Percentiles rank a stretch among this genome's conserved stretches.
These are phyloP conservation scores for Cerastis leucographa DNA, from an alignment of 2,888 invertebrate species.

Conservation along the genomic window DNA sequence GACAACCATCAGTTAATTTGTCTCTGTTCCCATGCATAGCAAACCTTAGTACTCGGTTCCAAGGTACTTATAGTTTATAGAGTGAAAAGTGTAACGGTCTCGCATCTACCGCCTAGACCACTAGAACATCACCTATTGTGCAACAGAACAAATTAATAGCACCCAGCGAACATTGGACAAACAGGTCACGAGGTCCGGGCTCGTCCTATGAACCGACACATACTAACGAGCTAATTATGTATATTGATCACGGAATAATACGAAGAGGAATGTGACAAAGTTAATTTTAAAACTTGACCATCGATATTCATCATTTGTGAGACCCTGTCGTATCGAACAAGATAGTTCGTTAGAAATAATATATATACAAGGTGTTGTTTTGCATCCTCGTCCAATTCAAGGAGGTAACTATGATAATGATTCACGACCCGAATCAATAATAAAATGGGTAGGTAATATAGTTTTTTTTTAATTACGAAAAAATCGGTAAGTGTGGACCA, in stretches of 20 bases:
- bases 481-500: too few species aligned
- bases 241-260: constrained; percentile 37
- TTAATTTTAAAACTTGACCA: constrained; percentile 21
- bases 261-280: constrained; percentile 19
- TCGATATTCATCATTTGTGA: neutral
- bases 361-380: too few species aligned
- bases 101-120: neutral
- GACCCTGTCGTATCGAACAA: neutral
- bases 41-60: neutral
- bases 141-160: constrained; percentile 16
- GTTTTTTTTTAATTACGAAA: too few species aligned
- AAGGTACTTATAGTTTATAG: neutral
- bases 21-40: neutral
- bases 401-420: too few species aligned
- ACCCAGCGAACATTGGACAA: constrained; percentile 28
- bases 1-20: neutral
- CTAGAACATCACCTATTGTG: constrained; percentile 18
- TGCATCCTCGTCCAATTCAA: too few species aligned
- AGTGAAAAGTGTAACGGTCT: neutral
- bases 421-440: too few species aligned
- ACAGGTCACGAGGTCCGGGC: constrained; percentile 40
- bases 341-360: neutral
- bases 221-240: constrained; percentile 55
- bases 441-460: too few species aligned
- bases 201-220: constrained; percentile 42